A percentile compares a stretch with the other conserved stretches of the same genome.
These are phyloP conservation scores for Xestobium rufovillosum DNA, from an alignment of 2,888 invertebrate genomes.

Conservation along the genomic window DNA sequence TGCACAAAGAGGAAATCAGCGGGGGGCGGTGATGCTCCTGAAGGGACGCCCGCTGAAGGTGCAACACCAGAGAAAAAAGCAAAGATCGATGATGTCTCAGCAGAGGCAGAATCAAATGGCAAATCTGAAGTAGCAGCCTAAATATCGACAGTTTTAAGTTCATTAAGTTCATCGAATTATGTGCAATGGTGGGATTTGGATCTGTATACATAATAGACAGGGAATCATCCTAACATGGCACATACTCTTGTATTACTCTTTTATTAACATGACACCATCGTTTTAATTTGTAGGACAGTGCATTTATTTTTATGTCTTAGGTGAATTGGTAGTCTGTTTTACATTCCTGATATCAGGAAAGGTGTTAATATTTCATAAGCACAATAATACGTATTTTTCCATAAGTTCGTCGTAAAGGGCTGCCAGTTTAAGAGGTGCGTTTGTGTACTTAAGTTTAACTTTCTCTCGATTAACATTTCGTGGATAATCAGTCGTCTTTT, in stretches of 20 bases:
- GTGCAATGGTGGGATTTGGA: slow-evolving; percentile 32
- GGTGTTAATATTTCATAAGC: slow-evolving; percentile 30
- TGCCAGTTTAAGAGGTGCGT: slow-evolving; percentile 33
- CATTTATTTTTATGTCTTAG: slow-evolving; percentile 35
- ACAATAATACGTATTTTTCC: too few relatives aligned
- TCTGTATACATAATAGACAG: too few relatives aligned
- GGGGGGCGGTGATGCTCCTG: slow-evolving; percentile 47
- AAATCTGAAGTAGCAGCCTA: slow-evolving; percentile 53
- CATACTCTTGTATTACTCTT: slow-evolving; percentile 25
- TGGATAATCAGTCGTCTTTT: slow-evolving; percentile 24
- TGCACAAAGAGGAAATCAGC: slow-evolving; percentile 63
- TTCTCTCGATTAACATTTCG: slow-evolving; percentile 22
- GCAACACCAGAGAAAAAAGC: slow-evolving; percentile 66
- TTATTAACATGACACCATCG: slow-evolving; percentile 29
- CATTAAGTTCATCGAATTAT: slow-evolving; percentile 20
- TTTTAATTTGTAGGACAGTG: slow-evolving; percentile 32
- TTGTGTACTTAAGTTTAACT: slow-evolving; percentile 38
- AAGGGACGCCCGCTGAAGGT: slow-evolving; percentile 45
- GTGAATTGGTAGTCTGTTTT: slow-evolving; percentile 24
- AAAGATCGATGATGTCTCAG: slow-evolving; percentile 57
- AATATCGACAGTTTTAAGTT: slow-evolving; percentile 26
- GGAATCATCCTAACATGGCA: slow-evolving; percentile 29
- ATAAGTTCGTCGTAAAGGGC: slow-evolving; percentile 26
- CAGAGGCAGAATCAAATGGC: slow-evolving; percentile 49
- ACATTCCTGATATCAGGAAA: slow-evolving; percentile 18